Evolutionary conservation across 2,888 invertebrate species (phyloP).

Genomic region (Tanytarsus gracilentus): DNA sequence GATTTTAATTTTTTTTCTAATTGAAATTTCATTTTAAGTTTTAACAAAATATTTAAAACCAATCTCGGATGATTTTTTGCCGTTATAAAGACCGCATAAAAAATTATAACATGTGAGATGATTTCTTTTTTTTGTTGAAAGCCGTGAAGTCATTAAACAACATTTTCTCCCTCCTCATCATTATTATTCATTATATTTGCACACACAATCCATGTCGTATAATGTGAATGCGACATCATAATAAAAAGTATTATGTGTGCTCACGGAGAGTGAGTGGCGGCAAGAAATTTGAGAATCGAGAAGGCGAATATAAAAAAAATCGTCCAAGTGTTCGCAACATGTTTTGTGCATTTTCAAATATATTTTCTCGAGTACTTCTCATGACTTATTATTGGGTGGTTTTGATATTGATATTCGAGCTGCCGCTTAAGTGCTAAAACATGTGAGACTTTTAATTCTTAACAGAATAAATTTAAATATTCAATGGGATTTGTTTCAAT

Average conservation of each 20-base stretch:
- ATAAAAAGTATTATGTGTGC: slow-evolving; percentile 1
- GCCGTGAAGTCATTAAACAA: slow-evolving; percentile 25
- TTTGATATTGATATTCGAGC: too few relatives aligned
- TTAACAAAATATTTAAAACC: neutral
- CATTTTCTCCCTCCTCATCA: slow-evolving; percentile 1
- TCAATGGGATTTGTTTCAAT: too few relatives aligned
- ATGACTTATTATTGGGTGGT: neutral
- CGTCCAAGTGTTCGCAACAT: slow-evolving; percentile 27
- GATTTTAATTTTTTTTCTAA: too few relatives aligned
- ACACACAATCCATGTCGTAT: slow-evolving; percentile 16
- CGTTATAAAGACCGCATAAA: too few relatives aligned
- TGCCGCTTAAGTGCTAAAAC: slow-evolving; percentile 3
- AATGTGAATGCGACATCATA: slow-evolving; percentile 22
- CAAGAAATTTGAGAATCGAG: neutral
- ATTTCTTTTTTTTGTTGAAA: too few relatives aligned
- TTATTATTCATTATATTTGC: neutral
- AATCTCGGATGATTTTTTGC: neutral
- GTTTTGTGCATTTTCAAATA: slow-evolving; percentile 18
- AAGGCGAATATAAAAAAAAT: slow-evolving; percentile 16
- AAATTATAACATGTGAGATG: too few relatives aligned
- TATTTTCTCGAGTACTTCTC: neutral
- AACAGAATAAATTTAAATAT: neutral
- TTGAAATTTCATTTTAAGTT: slow-evolving; percentile 22
- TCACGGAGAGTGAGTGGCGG: neutral
- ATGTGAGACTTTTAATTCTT: neutral